Evolutionary conservation across 2,888 invertebrate species (phyloP), one percentile per base, ranked within the genome.

Genomic region (Trissoscelio sp.): DNA sequence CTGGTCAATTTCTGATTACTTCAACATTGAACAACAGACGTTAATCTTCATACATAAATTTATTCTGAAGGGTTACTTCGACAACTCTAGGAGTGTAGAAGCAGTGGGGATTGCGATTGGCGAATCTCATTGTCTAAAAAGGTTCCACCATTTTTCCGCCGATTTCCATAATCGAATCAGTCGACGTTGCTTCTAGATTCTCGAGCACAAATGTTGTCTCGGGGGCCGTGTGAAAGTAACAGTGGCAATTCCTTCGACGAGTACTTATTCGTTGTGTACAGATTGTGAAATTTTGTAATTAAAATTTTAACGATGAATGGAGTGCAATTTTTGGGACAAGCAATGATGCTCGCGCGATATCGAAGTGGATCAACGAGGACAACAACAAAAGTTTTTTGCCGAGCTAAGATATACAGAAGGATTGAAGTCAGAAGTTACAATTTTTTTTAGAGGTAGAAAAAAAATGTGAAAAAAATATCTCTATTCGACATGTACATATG

Each of bases 161-260:
- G 60, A 80, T 79, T 77, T 82, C 72, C 64, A 79, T 79, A 77
- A 72, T 73, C 66, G 70, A 79, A 77, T 82, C 69, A 73, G 57
- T 67, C 66, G 70, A 74, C 62, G 57, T 64, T 58, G 82, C 83
- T 85, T 85, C 85, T 85, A 84, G 79, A 85, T 86, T 85, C 84
- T 67, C 51, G 44, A 51, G 42, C 75, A 83, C 77, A 80, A 83
- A 85, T 84, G 86, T 84, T 86, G 70, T 79, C 84, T 83, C 81
- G 83, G 86, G 85, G 86, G 86, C 85, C 84, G 85, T 87, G 87
- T 87, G 87, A 87, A 87, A 87, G 87, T 87, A 86, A 86, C 84
- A 79, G 82, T 83, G 69, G 84, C 83, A 69, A 74, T 85, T 85
- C 86, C 81, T 83, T 78, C 64, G 42, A 64, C 73, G 48, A 70